Evolutionary conservation across 1,140 invertebrate genomes (phyloP).

Genomic region (Achatina immaculata): DNA sequence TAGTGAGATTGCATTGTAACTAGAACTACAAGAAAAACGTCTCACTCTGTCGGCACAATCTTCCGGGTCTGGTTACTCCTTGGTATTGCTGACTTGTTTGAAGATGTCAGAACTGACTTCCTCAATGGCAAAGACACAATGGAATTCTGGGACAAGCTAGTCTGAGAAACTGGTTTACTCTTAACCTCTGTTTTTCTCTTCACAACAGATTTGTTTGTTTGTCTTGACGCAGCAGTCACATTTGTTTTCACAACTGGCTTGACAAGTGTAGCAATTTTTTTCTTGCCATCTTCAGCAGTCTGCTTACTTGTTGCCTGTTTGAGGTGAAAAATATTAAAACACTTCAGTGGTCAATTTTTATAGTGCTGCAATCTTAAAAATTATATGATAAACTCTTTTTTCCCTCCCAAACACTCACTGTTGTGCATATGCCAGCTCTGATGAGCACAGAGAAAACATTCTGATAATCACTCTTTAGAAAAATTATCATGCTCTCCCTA

Average conservation of each 20-base stretch:
- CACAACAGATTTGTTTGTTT: slow-evolving; percentile 34
- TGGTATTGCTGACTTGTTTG: neutral
- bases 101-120: neutral
- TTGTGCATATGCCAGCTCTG: too few species aligned
- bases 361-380: too few species aligned
- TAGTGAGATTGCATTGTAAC: neutral
- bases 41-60: slow-evolving; percentile 1
- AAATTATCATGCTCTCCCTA: too few species aligned
- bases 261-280: slow-evolving; percentile 5
- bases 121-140: neutral
- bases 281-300: slow-evolving; percentile 25
- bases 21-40: neutral
- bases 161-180: neutral
- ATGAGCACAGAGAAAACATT: too few species aligned
- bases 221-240: neutral
- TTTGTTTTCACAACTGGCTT: slow-evolving; percentile 11
- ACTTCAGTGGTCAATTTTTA: too few species aligned
- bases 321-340: neutral
- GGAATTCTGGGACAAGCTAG: neutral
- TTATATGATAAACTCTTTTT: too few species aligned
- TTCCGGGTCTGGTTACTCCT: neutral
- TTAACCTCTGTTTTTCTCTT: slow-evolving; percentile 42
- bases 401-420: too few species aligned
- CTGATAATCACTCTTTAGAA: too few species aligned
- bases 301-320: slow-evolving; percentile 41